These are phyloP conservation scores for Atta cephalotes DNA, from an alignment of 1,140 invertebrate genomes.

Conservation along the genomic window DNA sequence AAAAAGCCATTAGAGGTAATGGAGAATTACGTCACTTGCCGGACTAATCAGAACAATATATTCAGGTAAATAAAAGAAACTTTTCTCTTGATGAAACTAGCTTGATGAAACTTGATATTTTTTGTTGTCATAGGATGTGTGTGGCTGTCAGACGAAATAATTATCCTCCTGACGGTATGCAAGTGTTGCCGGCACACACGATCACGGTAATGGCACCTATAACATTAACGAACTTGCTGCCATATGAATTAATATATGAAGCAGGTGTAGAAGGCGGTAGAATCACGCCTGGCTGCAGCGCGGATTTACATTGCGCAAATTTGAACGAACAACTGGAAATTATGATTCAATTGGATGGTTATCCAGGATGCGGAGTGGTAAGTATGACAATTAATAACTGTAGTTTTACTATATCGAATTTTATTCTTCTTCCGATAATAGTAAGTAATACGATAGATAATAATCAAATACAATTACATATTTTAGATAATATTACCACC, in stretches of 20 bases:
- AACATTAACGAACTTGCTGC: slow-evolving; percentile 92
- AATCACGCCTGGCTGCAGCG: slow-evolving; percentile 89
- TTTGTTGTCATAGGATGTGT: slow-evolving; percentile 89
- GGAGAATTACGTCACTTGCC: slow-evolving; percentile 85
- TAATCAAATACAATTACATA: not conserved
- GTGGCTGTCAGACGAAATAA: slow-evolving; percentile 92
- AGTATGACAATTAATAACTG: slow-evolving; percentile 58
- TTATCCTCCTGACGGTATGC: slow-evolving; percentile 89
- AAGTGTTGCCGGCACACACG: slow-evolving; percentile 92
- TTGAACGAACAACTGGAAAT: slow-evolving; percentile 90
- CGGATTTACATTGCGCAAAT: slow-evolving; percentile 85
- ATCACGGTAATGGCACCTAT: slow-evolving; percentile 94
- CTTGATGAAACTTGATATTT: not conserved
- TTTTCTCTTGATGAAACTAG: not conserved
- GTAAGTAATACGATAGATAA: not conserved
- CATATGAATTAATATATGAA: slow-evolving; percentile 90
- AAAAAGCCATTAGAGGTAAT: slow-evolving; percentile 87
- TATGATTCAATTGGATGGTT: slow-evolving; percentile 93
- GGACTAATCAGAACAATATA: slow-evolving; percentile 82
- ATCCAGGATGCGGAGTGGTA: slow-evolving; percentile 90
- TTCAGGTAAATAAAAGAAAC: slow-evolving; percentile 77
- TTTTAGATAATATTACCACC: slow-evolving; percentile 82
- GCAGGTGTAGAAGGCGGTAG: slow-evolving; percentile 87
- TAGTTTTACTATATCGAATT: not conserved
- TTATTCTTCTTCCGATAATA: not conserved